phyloP scores from a whole-genome alignment of 35 echinoderm and acorn worm genomes.

The Heliocidaris tuberculata region DNA sequence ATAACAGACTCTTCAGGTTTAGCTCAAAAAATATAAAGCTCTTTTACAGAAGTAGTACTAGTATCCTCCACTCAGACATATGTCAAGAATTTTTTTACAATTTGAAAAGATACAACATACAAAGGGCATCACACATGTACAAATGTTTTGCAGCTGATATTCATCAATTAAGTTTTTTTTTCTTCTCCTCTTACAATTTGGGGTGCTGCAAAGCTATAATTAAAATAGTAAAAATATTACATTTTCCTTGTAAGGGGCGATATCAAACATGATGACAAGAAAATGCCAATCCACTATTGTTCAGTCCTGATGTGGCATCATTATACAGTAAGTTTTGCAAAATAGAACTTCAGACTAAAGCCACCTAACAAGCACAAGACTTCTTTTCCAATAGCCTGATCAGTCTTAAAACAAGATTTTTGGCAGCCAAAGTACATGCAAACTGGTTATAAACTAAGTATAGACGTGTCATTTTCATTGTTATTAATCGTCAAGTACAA shows the following conservation, averaged over 20 bases:
- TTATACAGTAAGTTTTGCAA: background rate
- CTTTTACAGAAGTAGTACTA: background rate
- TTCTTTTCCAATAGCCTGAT: background rate
- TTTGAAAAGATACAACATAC: conserved; percentile 5
- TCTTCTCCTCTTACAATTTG: background rate
- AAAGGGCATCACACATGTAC: background rate
- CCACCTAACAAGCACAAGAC: background rate
- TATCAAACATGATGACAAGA: background rate
- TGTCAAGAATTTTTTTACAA: background rate
- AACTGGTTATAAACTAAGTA: background rate
- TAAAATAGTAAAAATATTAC: background rate
- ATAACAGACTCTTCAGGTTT: background rate
- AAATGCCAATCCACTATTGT: background rate
- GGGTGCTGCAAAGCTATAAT: background rate
- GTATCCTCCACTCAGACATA: background rate
- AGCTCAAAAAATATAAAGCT: background rate
- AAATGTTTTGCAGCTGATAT: background rate
- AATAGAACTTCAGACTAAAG: background rate
- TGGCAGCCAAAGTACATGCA: background rate
- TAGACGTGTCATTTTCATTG: background rate
- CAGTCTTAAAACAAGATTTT: background rate
- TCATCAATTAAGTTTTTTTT: background rate
- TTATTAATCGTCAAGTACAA: background rate
- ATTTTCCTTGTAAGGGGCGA: background rate
- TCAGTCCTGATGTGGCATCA: background rate